A percentile compares a stretch with the other conserved stretches of the same genome.
These are phyloP conservation scores for Dromas ardeola DNA, from an alignment of 2,113 vertebrate species.

Conservation along the genomic window DNA sequence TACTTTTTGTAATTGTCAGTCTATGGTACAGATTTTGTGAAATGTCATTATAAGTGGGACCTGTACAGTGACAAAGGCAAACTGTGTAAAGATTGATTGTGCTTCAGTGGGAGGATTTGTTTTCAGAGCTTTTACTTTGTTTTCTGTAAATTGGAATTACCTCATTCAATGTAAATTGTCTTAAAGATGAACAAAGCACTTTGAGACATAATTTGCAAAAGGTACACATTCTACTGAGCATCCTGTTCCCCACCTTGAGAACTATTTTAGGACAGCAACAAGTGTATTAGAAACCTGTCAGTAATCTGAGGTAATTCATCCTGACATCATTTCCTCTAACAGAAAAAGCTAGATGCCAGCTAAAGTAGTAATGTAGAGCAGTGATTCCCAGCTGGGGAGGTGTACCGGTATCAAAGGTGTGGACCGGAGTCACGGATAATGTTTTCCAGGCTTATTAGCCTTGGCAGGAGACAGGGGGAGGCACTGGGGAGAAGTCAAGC, in stretches of 20 bases:
- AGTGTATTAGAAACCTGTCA: background rate
- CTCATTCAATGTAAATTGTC: background rate
- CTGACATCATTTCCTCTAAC: background rate
- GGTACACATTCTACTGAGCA: background rate
- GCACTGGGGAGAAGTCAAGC: background rate
- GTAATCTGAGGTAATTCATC: background rate
- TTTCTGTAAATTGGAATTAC: background rate
- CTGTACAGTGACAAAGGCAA: background rate
- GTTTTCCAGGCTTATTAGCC: background rate
- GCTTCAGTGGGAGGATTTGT: background rate
- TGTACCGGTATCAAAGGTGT: background rate
- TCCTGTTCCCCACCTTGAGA: background rate
- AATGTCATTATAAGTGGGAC: background rate
- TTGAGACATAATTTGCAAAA: background rate
- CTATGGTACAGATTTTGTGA: background rate
- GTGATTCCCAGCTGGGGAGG: background rate
- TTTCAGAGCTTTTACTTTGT: background rate
- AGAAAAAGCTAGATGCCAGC: background rate
- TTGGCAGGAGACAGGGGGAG: background rate
- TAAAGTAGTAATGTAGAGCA: background rate
- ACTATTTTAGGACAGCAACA: background rate
- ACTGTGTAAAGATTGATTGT: background rate
- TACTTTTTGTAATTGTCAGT: background rate
- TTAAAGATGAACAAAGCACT: background rate
- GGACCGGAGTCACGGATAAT: background rate